phyloP scores from a whole-genome alignment of 2,888 invertebrate species.

The Zonitis immaculata region DNA sequence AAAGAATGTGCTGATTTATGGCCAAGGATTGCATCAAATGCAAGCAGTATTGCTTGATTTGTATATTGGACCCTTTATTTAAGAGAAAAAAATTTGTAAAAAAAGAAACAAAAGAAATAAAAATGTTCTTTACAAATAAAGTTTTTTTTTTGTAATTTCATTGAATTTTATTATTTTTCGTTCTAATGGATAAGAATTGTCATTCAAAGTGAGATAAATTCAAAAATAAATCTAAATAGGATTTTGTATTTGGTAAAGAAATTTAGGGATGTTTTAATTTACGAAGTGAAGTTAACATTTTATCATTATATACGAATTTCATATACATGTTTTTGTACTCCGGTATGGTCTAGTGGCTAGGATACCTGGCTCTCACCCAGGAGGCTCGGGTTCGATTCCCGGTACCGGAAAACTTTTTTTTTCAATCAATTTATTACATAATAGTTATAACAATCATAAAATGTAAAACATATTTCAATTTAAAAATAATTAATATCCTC shows the following conservation, averaged over 20 bases:
- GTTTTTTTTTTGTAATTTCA: no score
- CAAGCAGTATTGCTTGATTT: conserved; percentile 92
- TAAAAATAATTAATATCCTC: conserved; percentile 31
- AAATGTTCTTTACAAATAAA: conserved; percentile 12
- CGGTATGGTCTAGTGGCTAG: conserved; percentile 59
- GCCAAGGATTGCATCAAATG: conserved; percentile 99
- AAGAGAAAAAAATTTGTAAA: conserved; percentile 13
- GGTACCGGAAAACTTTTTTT: conserved; percentile 50
- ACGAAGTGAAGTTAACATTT: no score
- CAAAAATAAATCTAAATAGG: no score
- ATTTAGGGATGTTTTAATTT: no score
- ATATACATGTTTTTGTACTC: conserved; percentile 32
- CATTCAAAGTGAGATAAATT: no score
- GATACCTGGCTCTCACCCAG: conserved; percentile 60
- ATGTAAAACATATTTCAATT: neutral
- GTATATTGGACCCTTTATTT: conserved; percentile 16
- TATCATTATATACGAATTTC: no score
- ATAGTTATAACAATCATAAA: neutral
- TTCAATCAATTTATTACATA: neutral
- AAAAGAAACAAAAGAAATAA: conserved; percentile 9
- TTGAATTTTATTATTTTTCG: no score
- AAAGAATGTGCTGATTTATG: conserved; percentile 99
- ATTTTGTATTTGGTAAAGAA: no score
- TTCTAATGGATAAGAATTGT: no score
- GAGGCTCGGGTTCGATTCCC: conserved; percentile 62